phyloP scores from a whole-genome alignment of 1,140 invertebrate genomes.

The Drosophila arizonae region DNA sequence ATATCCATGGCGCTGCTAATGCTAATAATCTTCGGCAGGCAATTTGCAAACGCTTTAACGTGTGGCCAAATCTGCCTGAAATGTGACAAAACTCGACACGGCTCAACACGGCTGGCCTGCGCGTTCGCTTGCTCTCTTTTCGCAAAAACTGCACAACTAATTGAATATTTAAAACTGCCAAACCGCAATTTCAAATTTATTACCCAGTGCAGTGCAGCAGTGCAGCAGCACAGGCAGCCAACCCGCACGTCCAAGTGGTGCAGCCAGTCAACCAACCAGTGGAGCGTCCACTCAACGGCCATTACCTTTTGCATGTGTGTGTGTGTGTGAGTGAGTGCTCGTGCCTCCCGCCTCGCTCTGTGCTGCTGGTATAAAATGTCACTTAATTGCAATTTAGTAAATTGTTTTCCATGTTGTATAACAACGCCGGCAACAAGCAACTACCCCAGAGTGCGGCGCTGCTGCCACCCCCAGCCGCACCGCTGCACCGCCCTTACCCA shows the following conservation, averaged over 20 bases:
- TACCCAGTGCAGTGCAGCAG: conserved; percentile 56
- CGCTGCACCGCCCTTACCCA: conserved; percentile 2
- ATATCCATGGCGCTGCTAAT: not conserved
- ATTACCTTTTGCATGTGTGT: conserved; percentile 47
- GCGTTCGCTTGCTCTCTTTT: not conserved
- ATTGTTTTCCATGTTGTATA: conserved; percentile 82
- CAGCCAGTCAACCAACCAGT: conserved; percentile 22
- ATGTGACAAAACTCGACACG: conserved; percentile 37
- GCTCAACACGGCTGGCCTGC: not conserved
- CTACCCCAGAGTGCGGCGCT: conserved; percentile 11
- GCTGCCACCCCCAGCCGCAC: conserved; percentile 8
- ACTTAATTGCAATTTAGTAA: conserved; percentile 83
- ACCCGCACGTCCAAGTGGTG: conserved; percentile 32
- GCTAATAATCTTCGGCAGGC: not conserved
- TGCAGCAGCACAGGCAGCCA: conserved; percentile 13
- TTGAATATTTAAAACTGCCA: conserved; percentile 82
- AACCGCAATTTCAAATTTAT: conserved; percentile 82
- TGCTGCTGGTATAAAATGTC: conserved; percentile 75
- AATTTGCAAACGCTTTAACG: conserved; percentile 7
- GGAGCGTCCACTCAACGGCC: conserved; percentile 50
- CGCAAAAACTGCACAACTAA: conserved; percentile 79
- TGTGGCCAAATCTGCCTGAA: conserved; percentile 39
- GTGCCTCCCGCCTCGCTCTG: not conserved
- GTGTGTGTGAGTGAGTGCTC: not conserved
- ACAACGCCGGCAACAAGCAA: conserved; percentile 75